phyloP scores from a whole-genome alignment of 2,113 vertebrate species.

The Australoheros scitulus region DNA sequence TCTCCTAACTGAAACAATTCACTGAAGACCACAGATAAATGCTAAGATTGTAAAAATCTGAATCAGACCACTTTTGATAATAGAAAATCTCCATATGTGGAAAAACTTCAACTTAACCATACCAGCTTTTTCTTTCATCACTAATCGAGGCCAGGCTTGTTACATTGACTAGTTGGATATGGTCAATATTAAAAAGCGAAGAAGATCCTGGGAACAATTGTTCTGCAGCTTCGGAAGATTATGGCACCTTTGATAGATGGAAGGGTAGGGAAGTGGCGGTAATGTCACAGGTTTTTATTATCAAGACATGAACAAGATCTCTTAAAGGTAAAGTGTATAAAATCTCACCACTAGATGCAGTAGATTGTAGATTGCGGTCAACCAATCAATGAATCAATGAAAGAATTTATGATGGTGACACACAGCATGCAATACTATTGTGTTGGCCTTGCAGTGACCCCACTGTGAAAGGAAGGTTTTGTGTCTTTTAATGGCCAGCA shows the following conservation, averaged over 20 bases:
- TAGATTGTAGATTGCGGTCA: too few relatives aligned
- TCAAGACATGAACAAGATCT: background rate
- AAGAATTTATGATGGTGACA: background rate
- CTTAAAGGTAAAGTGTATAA: too few relatives aligned
- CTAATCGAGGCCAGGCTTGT: constrained; percentile 16
- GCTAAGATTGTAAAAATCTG: background rate
- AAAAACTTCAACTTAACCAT: background rate
- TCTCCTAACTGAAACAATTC: background rate
- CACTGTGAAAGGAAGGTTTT: constrained; percentile 9
- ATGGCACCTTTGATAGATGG: background rate
- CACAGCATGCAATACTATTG: constrained; percentile 5
- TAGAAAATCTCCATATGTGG: background rate
- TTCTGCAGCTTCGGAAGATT: background rate
- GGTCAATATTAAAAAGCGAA: constrained; percentile 12
- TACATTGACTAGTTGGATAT: background rate
- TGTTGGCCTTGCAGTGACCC: constrained; percentile 20
- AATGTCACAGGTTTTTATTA: background rate
- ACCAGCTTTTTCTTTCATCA: constrained; percentile 16
- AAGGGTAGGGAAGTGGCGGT: background rate
- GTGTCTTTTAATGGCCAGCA: constrained; percentile 46
- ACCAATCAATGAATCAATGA: background rate
- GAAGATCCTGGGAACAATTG: constrained; percentile 30
- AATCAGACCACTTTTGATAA: background rate
- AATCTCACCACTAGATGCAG: too few relatives aligned
- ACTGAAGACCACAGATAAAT: background rate